Percentiles rank a stretch among this genome's conserved stretches.
These are phyloP conservation scores for Hirudo medicinalis DNA, from an alignment of 1,140 invertebrate species.

Conservation along the genomic window DNA sequence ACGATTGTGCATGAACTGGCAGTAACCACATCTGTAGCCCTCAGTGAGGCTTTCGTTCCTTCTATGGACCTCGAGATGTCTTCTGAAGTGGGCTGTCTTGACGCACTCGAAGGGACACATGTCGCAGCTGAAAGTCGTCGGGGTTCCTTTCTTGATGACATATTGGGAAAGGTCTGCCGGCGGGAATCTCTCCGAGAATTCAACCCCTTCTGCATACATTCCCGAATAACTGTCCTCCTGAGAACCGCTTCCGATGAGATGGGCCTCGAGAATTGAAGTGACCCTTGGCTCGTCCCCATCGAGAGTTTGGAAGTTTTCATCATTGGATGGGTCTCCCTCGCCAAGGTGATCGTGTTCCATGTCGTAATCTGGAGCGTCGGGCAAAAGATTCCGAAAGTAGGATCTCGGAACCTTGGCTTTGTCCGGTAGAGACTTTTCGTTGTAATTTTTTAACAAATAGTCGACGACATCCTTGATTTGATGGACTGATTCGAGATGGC, in stretches of 20 bases:
- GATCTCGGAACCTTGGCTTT: conserved; percentile 1
- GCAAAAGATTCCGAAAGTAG: conserved; percentile 10
- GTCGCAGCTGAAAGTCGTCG: conserved; percentile 16
- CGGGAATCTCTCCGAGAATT: neutral
- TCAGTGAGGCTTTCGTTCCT: conserved; percentile 18
- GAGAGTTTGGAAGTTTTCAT: neutral
- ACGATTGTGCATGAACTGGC: conserved; percentile 12
- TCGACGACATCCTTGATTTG: neutral
- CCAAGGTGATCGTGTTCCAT: neutral
- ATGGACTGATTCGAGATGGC: neutral
- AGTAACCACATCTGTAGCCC: conserved; percentile 21
- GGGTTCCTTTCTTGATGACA: conserved; percentile 8
- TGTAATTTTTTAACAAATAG: neutral
- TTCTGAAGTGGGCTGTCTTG: conserved; percentile 14
- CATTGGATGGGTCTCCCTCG: neutral
- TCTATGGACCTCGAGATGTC: conserved; percentile 12
- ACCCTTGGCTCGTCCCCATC: neutral
- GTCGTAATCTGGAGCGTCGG: conserved; percentile 11
- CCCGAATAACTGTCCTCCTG: neutral
- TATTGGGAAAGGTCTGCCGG: neutral
- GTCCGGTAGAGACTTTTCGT: neutral
- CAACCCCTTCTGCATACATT: neutral
- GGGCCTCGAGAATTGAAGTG: neutral
- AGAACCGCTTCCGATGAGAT: neutral
- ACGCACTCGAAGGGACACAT: conserved; percentile 14